Percentiles rank a stretch among this genome's conserved stretches.
phyloP scores from a whole-genome alignment of 2,888 invertebrate genomes.

The Cerastis rubricosa region DNA sequence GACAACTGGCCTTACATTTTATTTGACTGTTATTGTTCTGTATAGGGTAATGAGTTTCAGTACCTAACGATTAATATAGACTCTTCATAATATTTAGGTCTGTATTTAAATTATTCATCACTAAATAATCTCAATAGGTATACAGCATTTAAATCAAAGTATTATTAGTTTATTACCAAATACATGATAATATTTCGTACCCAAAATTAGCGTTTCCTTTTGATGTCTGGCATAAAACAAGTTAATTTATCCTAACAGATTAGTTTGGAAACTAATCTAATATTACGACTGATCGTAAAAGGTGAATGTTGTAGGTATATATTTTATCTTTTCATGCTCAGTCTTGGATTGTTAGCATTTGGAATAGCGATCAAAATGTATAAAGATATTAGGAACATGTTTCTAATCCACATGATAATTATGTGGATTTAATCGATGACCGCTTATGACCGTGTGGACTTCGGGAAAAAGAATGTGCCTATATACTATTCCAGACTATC shows the following conservation, averaged over 20 bases:
- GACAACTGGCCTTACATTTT: neutral
- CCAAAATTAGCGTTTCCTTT: conserved; percentile 18
- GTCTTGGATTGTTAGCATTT: neutral
- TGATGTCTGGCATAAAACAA: conserved; percentile 15
- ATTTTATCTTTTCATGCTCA: conserved; percentile 16
- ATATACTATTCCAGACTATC: too few relatives aligned
- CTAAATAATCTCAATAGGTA: neutral
- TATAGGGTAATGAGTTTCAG: neutral
- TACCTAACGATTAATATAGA: neutral
- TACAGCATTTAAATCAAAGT: neutral
- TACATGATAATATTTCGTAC: conserved; percentile 5
- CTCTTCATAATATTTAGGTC: neutral
- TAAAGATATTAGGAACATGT: neutral
- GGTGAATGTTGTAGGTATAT: conserved; percentile 6
- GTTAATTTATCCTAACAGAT: conserved; percentile 29
- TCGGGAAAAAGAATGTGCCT: too few relatives aligned
- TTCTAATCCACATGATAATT: neutral
- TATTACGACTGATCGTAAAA: conserved; percentile 34
- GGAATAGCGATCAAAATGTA: neutral
- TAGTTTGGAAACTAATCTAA: conserved; percentile 42
- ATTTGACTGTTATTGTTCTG: neutral
- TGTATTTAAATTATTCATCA: neutral
- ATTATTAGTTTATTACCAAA: neutral
- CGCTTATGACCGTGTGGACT: too few relatives aligned
- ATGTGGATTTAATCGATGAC: neutral